Evolutionary conservation across 2,113 vertebrate species (phyloP).

Genomic region (Piaya cayana): DNA sequence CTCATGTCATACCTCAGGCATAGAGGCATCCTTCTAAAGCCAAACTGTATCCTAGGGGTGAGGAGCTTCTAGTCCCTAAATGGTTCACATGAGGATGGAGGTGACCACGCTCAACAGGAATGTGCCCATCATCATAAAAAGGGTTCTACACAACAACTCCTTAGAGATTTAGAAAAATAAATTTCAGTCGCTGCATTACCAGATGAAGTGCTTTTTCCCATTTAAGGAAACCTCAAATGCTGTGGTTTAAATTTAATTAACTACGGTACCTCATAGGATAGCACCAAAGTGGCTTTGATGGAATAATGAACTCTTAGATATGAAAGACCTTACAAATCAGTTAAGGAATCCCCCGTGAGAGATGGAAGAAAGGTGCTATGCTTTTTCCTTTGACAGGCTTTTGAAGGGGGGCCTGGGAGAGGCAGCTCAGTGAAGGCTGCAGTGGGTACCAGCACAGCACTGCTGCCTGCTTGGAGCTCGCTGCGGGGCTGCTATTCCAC

Average conservation of each 20-base stretch:
- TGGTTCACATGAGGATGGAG: not conserved
- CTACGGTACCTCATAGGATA: not conserved
- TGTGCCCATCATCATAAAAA: not conserved
- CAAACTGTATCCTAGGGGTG: not conserved
- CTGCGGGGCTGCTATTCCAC: not conserved
- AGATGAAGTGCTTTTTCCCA: not conserved
- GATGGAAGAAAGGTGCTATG: not conserved
- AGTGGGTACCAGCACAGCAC: not conserved
- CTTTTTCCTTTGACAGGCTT: not conserved
- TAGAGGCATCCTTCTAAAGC: not conserved
- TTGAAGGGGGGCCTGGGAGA: not conserved
- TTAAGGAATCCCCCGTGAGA: not conserved
- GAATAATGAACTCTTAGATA: not conserved
- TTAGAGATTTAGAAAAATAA: not conserved
- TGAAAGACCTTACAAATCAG: not conserved
- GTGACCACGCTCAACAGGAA: not conserved
- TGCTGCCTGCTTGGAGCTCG: not conserved
- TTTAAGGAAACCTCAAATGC: not conserved
- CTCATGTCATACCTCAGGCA: not conserved
- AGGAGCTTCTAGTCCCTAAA: not conserved
- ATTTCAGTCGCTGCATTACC: not conserved
- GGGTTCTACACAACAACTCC: not conserved
- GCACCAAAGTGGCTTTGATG: not conserved
- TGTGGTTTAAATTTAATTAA: not conserved
- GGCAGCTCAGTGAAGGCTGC: not conserved